Evolutionary conservation across 2,888 invertebrate genomes (phyloP), one percentile per base, ranked within the genome.

Genomic region (Volucella bombylans): DNA sequence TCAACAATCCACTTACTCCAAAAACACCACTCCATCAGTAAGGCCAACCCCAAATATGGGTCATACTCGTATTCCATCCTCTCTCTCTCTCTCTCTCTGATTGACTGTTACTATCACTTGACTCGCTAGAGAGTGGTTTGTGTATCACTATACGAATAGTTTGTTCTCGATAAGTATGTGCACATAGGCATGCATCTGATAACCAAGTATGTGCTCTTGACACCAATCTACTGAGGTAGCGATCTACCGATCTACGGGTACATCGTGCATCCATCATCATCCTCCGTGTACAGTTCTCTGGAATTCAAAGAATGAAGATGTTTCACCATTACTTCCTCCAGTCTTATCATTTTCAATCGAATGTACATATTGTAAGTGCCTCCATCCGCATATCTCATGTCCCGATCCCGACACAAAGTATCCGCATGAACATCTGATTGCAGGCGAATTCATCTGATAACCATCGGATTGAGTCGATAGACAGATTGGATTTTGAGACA

Each of bases 281-380:
- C 43, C 12, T 4, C 23, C 52, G 50, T 9, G 52, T 15, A 15
- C 39, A 6, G 12, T 8, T 61, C 43, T 18, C 4, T 61, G 59
- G 69, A 69, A 69, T 69, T 49, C 59, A 49, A 47, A 69, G 47
- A 69, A 69, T 69, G 49, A 59, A 59, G 69, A 69, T 69, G 57
- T 49, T 69, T 59, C 69, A 69, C 57, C 31, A 31, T 68, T 55
- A 54, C 54, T 54, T 11, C 43, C 52, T 54, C 67, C 15, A 38
- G 38, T 65, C 18, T 55, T 68, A 68, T 68, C 68, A 31, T 31
- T 12, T 45, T 45, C 18, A 45, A 68, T 68, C 68, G 68, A 45
- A 68, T 68, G 31, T 31, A 31, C 31, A 31, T 31, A 23, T 3
- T 2, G 41, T 68, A 38, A 68, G 68, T 68, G 67, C 41, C 15